Conservation (phyloP, 2,113 vertebrate genomes). For the Tauraco erythrolophus region DNA sequence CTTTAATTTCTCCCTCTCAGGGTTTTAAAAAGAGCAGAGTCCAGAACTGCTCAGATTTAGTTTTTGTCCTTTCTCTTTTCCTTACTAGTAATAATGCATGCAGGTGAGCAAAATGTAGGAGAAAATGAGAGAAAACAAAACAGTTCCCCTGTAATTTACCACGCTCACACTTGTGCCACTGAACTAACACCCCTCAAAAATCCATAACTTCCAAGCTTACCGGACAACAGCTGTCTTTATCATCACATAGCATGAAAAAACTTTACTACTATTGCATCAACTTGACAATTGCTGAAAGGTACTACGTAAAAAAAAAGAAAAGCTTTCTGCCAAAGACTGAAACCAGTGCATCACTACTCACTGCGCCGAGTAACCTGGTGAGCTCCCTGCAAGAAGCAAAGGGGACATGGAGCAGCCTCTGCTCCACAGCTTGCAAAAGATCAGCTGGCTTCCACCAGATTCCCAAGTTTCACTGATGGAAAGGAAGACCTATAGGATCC, state of each 20-base stretch:
- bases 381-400: background rate
- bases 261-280: background rate
- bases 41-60: background rate
- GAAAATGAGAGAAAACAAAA: background rate
- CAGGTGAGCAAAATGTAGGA: background rate
- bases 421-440: background rate
- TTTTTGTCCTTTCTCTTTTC: background rate
- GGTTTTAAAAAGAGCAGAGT: background rate
- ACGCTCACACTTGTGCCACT: background rate
- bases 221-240: background rate
- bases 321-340: background rate
- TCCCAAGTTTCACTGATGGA: background rate
- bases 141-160: background rate
- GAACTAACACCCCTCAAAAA: background rate
- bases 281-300: background rate
- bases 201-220: background rate
- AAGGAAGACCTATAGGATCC: background rate
- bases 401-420: background rate
- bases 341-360: background rate
- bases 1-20: background rate
- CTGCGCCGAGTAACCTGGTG: background rate
- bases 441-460: background rate
- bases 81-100: background rate
- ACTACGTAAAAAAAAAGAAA: background rate
- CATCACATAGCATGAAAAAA: background rate